A percentile compares a stretch with the other conserved stretches of the same genome.
Conservation (phyloP, 2,113 vertebrate species). For the Pithys albifrons region DNA sequence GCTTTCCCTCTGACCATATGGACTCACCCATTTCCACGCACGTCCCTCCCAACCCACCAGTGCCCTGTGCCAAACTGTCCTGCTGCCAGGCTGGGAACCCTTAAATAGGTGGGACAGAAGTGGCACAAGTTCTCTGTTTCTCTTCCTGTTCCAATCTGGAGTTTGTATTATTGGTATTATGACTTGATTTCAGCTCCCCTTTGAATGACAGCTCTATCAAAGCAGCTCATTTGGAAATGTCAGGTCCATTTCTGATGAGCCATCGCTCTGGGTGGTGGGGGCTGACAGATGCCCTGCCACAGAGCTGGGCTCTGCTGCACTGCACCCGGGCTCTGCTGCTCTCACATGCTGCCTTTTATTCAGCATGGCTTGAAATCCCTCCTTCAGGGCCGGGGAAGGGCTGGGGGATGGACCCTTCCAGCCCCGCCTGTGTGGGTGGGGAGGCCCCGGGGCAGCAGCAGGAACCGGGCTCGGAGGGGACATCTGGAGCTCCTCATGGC, state of each 20-base stretch:
- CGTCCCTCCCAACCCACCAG: accelerated
- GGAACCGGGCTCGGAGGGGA: background rate
- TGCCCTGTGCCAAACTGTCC: background rate
- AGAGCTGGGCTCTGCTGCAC: background rate
- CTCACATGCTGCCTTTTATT: constrained; percentile 46
- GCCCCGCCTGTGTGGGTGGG: background rate
- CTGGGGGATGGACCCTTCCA: background rate
- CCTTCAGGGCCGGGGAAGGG: background rate
- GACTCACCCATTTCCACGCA: background rate
- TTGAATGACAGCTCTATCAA: constrained; percentile 72
- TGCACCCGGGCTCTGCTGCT: constrained; percentile 9
- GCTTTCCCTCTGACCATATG: background rate
- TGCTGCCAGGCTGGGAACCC: background rate
- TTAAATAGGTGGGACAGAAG: constrained; percentile 35
- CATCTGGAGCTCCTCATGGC: background rate
- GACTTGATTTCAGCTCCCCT: background rate
- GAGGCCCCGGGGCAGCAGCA: background rate
- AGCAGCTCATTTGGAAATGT: constrained; percentile 72
- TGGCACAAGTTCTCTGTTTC: background rate
- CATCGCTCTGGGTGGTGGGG: constrained; percentile 58
- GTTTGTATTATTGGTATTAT: background rate
- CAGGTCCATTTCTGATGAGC: constrained; percentile 66
- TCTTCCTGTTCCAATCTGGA: constrained; percentile 18
- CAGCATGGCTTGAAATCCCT: constrained; percentile 30
- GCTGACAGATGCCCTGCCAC: constrained; percentile 51